A percentile compares a stretch with the other conserved stretches of the same genome.
phyloP scores from a whole-genome alignment of 2,797 vertebrate genomes.

The Ctenochaetus hawaiiensis region DNA sequence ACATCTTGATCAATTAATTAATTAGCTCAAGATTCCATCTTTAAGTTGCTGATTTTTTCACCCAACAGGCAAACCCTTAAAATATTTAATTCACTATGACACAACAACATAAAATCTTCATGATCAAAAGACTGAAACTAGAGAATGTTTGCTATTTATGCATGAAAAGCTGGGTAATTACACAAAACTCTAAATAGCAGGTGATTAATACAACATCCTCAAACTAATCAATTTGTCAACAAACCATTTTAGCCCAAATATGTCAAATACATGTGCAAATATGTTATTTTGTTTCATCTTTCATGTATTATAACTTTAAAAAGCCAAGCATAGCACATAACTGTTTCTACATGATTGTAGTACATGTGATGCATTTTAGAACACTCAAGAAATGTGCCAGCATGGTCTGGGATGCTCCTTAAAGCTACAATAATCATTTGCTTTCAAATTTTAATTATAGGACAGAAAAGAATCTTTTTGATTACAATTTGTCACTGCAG shows the following conservation, averaged over 20 bases:
- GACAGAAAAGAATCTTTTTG: background rate
- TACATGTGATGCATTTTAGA: background rate
- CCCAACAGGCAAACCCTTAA: background rate
- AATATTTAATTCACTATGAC: background rate
- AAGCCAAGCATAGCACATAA: too few species aligned
- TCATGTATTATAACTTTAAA: background rate
- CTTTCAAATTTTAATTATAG: background rate
- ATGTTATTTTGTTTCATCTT: background rate
- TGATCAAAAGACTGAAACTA: background rate
- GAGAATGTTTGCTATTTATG: background rate
- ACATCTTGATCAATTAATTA: background rate
- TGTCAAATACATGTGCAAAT: background rate
- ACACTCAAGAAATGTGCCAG: too few species aligned
- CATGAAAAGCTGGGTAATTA: background rate
- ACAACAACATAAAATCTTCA: background rate
- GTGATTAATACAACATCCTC: background rate
- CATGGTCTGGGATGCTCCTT: background rate
- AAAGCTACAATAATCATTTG: background rate
- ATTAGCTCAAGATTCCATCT: background rate
- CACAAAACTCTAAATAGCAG: too few species aligned
- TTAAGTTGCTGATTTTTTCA: background rate
- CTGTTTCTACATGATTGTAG: background rate
- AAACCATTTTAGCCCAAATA: background rate
- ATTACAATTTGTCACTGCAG: background rate
- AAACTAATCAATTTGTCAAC: background rate